phyloP scores from a whole-genome alignment of 2,888 invertebrate genomes.

The Callimorpha dominula region DNA sequence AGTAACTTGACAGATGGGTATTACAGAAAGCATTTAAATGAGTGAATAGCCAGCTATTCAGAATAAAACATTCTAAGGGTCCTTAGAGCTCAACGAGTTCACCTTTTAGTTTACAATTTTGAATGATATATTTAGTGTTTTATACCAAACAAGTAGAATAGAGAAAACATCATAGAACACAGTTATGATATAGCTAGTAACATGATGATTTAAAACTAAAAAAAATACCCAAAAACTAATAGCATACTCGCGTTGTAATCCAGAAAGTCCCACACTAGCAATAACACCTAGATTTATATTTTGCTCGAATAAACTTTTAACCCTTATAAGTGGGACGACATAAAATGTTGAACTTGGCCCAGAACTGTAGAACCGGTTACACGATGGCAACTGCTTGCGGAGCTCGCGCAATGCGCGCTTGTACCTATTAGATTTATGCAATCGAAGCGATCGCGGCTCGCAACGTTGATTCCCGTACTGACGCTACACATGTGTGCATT shows the following conservation, averaged over 20 bases:
- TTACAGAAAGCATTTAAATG: background rate
- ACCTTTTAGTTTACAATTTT: background rate
- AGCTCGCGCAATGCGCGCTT: conserved; percentile 40
- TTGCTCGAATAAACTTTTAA: conserved; percentile 17
- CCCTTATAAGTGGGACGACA: conserved; percentile 26
- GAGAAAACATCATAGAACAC: background rate
- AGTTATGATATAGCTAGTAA: background rate
- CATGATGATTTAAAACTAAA: background rate
- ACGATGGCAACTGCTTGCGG: conserved; percentile 36
- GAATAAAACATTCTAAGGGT: background rate
- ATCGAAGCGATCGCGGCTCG: conserved; percentile 37
- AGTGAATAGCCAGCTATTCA: conserved; percentile 3
- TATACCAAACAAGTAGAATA: background rate
- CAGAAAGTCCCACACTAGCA: background rate
- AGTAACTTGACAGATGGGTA: background rate
- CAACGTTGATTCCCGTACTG: conserved; percentile 39
- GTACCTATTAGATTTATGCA: conserved; percentile 50
- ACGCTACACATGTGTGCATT: conserved; percentile 25
- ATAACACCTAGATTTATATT: background rate
- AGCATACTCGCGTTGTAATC: background rate
- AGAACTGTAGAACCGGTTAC: conserved; percentile 57
- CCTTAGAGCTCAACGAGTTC: background rate
- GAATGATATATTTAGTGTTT: too few relatives aligned
- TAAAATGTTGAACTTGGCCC: conserved; percentile 62
- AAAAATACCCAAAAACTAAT: background rate